Conservation (phyloP, 2,113 vertebrate genomes). For the Aptenodytes forsteri region DNA sequence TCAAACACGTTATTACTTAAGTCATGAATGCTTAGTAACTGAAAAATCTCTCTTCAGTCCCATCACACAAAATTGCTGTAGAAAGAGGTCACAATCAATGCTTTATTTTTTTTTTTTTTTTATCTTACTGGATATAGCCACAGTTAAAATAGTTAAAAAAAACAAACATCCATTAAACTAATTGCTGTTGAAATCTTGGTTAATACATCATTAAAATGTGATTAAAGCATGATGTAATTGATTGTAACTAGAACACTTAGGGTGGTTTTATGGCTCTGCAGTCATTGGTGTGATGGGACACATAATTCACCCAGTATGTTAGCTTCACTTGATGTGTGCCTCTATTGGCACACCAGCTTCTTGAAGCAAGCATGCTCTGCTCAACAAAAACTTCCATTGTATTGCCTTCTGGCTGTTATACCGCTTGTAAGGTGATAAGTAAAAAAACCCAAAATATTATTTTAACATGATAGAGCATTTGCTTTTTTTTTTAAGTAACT, state of each 20-base stretch:
- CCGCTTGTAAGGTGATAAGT: not conserved
- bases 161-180: conserved; percentile 34
- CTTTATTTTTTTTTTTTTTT: conserved; percentile 13
- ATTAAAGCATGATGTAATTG: conserved; percentile 69
- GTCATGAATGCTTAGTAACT: not conserved
- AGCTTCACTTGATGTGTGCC: conserved; percentile 34
- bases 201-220: conserved; percentile 73
- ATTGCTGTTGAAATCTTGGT: conserved; percentile 69
- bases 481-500: not conserved
- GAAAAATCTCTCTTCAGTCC: not conserved
- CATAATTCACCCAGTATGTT: conserved; percentile 74
- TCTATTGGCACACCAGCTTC: not conserved
- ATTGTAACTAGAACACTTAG: conserved; percentile 71
- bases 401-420: not conserved
- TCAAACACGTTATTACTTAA: not conserved
- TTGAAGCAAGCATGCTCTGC: not conserved
- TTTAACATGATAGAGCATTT: not conserved
- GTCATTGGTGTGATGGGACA: conserved; percentile 63
- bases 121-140: conserved; percentile 26
- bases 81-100: conserved; percentile 27
- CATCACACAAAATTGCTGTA: not conserved
- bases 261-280: conserved; percentile 62
- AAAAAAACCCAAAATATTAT: not conserved
- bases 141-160: conserved; percentile 52
- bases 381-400: conserved; percentile 63